Percentiles rank a stretch among this genome's conserved stretches.
Evolutionary conservation across 1,140 invertebrate species (phyloP).

Genomic region (Harpegnathos saltator): DNA sequence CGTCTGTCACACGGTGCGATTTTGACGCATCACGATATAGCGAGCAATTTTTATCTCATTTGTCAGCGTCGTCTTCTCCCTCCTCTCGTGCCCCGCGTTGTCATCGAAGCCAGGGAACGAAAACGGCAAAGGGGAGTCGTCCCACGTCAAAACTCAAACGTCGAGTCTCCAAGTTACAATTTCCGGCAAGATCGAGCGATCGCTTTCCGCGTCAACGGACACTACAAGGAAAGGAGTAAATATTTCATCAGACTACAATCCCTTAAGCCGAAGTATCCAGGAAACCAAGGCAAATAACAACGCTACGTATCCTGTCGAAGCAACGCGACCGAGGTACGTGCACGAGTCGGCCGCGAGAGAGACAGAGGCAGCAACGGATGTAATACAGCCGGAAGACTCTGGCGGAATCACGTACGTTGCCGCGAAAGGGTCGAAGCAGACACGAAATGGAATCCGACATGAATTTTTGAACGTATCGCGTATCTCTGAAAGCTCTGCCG

Average conservation of each 20-base stretch:
- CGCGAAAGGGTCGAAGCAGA: constrained; percentile 9
- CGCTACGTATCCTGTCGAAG: constrained; percentile 15
- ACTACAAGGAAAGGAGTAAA: background rate
- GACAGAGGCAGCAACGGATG: constrained; percentile 2
- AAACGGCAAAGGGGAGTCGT: constrained; percentile 1
- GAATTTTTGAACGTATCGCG: constrained; percentile 29
- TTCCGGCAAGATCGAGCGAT: constrained; percentile 27
- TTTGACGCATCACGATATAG: no score
- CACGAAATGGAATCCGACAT: background rate
- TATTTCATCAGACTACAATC: constrained; percentile 37
- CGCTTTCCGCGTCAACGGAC: constrained; percentile 21
- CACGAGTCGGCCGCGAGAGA: constrained; percentile 4
- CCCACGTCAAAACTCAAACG: background rate
- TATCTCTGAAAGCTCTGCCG: background rate
- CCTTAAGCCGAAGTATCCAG: constrained; percentile 8
- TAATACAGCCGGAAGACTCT: constrained; percentile 13
- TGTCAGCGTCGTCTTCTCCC: constrained; percentile 64
- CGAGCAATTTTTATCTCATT: background rate
- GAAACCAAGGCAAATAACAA: constrained; percentile 20
- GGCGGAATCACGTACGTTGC: background rate
- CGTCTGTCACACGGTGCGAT: no score
- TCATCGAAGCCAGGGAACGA: constrained; percentile 19
- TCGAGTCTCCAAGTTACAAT: constrained; percentile 16
- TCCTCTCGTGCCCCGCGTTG: constrained; percentile 40
- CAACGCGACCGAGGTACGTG: background rate